A percentile compares a stretch with the other conserved stretches of the same genome.
These are phyloP conservation scores for Tenodera sinensis DNA, from an alignment of 2,888 invertebrate genomes.

Conservation along the genomic window DNA sequence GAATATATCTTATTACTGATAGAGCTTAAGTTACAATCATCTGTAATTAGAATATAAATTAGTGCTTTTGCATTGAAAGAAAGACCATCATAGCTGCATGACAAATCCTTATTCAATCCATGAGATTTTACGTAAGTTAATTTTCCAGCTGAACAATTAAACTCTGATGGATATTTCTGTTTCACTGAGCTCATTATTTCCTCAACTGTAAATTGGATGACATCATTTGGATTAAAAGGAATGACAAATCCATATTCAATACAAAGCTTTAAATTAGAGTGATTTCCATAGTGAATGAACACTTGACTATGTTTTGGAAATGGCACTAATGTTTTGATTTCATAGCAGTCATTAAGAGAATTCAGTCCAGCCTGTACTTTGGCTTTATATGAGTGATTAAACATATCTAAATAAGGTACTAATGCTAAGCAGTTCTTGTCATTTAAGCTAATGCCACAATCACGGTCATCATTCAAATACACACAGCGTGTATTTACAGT, in stretches of 20 bases:
- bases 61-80: conserved; percentile 32
- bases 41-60: conserved; percentile 34
- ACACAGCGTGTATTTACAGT: conserved; percentile 83
- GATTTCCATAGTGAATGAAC: conserved; percentile 84
- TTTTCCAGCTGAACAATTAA: conserved; percentile 16
- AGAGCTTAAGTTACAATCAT: conserved; percentile 25
- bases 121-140: conserved; percentile 2
- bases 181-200: conserved; percentile 44
- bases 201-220: conserved; percentile 56
- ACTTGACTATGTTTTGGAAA: conserved; percentile 68
- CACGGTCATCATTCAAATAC: conserved; percentile 56
- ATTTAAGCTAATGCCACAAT: background rate
- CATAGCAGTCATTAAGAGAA: conserved; percentile 47
- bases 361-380: conserved; percentile 51
- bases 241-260: conserved; percentile 84
- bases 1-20: conserved; percentile 37
- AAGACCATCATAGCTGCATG: conserved; percentile 19
- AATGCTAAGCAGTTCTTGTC: conserved; percentile 57
- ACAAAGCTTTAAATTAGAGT: conserved; percentile 75
- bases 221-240: conserved; percentile 64
- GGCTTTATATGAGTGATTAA: conserved; percentile 73
- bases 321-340: conserved; percentile 50
- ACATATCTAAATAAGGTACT: conserved; percentile 85
- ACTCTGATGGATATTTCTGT: conserved; percentile 23
- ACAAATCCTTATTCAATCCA: conserved; percentile 13